A percentile compares a stretch with the other conserved stretches of the same genome.
Evolutionary conservation across 2,888 invertebrate species (phyloP).

Genomic region (Ditula angustiorana): DNA sequence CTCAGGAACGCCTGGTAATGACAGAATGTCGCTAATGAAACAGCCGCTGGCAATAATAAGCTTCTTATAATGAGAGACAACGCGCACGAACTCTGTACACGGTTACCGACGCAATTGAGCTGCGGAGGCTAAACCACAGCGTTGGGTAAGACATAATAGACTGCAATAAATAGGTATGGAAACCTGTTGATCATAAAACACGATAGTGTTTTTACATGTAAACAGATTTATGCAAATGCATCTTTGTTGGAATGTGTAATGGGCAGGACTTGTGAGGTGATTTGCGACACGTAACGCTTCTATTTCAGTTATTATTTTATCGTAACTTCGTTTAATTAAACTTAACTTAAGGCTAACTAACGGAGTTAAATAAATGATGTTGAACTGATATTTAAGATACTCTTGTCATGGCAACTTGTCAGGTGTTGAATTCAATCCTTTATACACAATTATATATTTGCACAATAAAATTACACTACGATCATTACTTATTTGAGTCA

Average conservation of each 20-base stretch:
- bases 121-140: slow-evolving; percentile 50
- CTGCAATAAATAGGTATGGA: slow-evolving; percentile 33
- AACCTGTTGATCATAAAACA: slow-evolving; percentile 36
- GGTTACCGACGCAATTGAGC: slow-evolving; percentile 48
- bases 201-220: slow-evolving; percentile 37
- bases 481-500: too few relatives aligned
- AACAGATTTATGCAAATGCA: slow-evolving; percentile 40
- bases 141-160: slow-evolving; percentile 49
- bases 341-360: too few relatives aligned
- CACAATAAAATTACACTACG: too few relatives aligned
- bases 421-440: too few relatives aligned
- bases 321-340: neutral
- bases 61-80: slow-evolving; percentile 67
- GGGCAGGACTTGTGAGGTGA: slow-evolving; percentile 30
- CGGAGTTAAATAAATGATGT: too few relatives aligned
- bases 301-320: slow-evolving; percentile 4
- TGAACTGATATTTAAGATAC: too few relatives aligned
- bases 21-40: slow-evolving; percentile 71
- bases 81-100: slow-evolving; percentile 58
- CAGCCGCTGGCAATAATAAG: slow-evolving; percentile 62
- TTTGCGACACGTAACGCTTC: slow-evolving; percentile 21
- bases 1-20: slow-evolving; percentile 65
- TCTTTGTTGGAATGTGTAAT: slow-evolving; percentile 40
- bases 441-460: too few relatives aligned
- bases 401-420: too few relatives aligned